Evolutionary conservation across 2,113 vertebrate species (phyloP).

Genomic region (Anolis carolinensis): DNA sequence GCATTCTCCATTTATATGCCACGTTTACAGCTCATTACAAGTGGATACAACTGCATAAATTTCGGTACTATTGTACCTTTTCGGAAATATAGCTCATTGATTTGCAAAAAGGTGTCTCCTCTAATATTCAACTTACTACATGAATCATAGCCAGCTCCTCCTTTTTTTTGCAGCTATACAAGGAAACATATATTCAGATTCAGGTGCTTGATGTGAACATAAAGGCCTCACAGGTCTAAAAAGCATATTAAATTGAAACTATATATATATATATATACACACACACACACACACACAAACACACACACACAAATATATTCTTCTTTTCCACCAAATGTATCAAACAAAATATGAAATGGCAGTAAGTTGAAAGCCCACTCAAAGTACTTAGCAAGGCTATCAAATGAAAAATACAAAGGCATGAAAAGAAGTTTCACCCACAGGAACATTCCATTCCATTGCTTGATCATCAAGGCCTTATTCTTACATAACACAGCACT

Average conservation of each 20-base stretch:
- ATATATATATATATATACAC: too few relatives aligned
- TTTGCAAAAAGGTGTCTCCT: background rate
- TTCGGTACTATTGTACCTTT: background rate
- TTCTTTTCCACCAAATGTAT: background rate
- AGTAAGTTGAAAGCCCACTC: background rate
- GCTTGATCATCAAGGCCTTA: background rate
- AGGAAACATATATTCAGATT: background rate
- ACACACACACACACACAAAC: too few relatives aligned
- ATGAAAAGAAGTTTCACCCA: conserved; percentile 1
- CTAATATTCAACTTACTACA: conserved; percentile 1
- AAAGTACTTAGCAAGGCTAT: conserved; percentile 23
- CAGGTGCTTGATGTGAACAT: conserved; percentile 2
- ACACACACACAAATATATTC: background rate
- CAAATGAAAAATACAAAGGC: background rate
- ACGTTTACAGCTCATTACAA: background rate
- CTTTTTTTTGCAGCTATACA: conserved; percentile 2
- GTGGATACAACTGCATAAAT: conserved; percentile 1
- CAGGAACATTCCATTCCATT: conserved; percentile 15
- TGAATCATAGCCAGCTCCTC: background rate
- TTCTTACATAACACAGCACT: background rate
- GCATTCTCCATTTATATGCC: background rate
- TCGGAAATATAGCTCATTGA: background rate
- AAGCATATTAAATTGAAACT: background rate
- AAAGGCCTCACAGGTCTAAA: background rate
- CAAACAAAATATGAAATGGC: background rate